phyloP scores from a whole-genome alignment of 2,113 vertebrate genomes.

The Tetrax tetrax region DNA sequence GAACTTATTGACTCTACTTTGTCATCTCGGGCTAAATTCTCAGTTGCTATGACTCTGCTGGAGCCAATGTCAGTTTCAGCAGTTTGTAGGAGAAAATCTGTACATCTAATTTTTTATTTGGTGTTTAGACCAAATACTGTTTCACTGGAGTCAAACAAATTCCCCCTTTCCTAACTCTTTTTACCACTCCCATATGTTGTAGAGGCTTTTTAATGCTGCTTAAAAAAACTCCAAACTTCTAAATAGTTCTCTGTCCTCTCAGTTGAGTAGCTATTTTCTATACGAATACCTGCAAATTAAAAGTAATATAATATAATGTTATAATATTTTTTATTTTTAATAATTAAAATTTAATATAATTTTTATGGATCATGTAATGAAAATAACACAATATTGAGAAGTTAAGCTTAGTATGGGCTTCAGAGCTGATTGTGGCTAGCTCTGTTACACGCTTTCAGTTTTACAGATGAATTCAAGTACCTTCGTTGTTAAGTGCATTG shows the following conservation, averaged over 20 bases:
- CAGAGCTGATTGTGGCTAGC: background rate
- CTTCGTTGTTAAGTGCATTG: background rate
- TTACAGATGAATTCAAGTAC: background rate
- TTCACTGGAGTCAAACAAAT: background rate
- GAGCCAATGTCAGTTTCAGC: background rate
- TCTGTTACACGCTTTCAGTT: background rate
- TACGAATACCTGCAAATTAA: background rate
- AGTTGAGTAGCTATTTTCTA: background rate
- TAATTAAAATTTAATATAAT: background rate
- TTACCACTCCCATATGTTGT: background rate
- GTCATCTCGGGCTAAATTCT: background rate
- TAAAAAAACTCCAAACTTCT: background rate
- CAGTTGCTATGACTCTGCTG: background rate
- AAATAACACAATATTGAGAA: background rate
- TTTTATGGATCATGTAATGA: background rate
- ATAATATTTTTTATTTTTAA: background rate
- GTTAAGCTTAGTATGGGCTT: background rate
- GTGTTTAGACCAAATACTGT: background rate
- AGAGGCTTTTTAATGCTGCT: background rate
- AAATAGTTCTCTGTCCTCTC: background rate
- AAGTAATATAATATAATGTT: background rate
- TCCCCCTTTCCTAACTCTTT: fast-evolving
- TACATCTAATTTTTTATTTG: background rate
- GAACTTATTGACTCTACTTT: background rate
- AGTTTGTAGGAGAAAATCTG: background rate